phyloP scores from a whole-genome alignment of 2,113 vertebrate genomes.

The Budorcas taxicolor region DNA sequence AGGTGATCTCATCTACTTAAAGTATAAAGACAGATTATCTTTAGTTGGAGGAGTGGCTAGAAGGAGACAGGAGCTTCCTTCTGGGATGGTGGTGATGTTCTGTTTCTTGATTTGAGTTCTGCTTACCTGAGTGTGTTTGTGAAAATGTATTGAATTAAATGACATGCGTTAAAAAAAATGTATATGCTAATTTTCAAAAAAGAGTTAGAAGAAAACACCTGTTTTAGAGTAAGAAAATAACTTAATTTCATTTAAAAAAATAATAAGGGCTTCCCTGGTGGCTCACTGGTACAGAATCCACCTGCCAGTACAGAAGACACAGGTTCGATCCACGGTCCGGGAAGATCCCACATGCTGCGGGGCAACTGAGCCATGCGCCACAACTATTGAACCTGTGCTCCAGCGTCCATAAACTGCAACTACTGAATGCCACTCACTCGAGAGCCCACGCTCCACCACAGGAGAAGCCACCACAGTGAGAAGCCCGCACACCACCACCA shows the following conservation, averaged over 20 bases:
- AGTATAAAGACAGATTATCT: background rate
- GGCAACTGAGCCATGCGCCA: background rate
- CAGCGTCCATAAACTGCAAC: accelerated
- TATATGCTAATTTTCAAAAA: background rate
- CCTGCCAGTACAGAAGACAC: background rate
- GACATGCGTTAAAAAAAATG: background rate
- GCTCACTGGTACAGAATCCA: background rate
- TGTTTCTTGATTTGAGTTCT: background rate
- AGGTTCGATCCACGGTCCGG: accelerated
- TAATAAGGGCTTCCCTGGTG: background rate
- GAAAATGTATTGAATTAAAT: background rate
- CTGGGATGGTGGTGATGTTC: background rate
- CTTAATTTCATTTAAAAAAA: background rate
- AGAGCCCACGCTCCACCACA: background rate
- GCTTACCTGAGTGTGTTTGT: background rate
- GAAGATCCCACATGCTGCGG: background rate
- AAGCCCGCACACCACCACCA: background rate
- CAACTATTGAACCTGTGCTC: background rate
- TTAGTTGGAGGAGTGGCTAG: background rate
- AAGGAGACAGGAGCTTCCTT: background rate
- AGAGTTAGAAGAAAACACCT: background rate
- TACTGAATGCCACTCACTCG: background rate
- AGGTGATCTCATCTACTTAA: background rate
- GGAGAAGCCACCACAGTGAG: background rate
- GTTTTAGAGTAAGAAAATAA: background rate